phyloP scores from a whole-genome alignment of 2,113 vertebrate genomes.

The Elephantulus edwardii region DNA sequence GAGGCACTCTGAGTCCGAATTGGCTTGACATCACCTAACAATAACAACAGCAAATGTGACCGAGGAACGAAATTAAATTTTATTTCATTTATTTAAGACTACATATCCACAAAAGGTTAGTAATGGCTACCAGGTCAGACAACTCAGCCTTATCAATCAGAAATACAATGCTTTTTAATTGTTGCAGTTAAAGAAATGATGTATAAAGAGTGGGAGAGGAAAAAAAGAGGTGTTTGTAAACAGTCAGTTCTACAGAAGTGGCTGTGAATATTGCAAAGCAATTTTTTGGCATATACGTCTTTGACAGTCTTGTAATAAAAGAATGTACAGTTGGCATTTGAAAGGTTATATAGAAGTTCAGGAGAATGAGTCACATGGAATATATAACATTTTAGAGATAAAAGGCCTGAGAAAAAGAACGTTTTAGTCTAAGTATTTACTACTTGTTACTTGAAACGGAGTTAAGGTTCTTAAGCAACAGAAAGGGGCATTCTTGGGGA shows the following conservation, averaged over 20 bases:
- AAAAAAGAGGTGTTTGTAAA: background rate
- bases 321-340: background rate
- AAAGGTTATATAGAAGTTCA: background rate
- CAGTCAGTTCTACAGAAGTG: background rate
- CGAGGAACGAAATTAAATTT: no score
- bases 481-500: background rate
- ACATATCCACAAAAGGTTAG: background rate
- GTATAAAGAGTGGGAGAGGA: no score
- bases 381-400: background rate
- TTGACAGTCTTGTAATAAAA: background rate
- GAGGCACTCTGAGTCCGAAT: no score
- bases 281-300: background rate
- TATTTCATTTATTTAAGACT: no score
- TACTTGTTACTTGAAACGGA: background rate
- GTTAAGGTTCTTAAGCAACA: background rate
- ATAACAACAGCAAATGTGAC: no score
- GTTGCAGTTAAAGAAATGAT: no score
- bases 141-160: background rate
- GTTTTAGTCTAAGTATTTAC: background rate
- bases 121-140: background rate
- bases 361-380: background rate
- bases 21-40: no score
- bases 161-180: background rate
- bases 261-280: background rate
- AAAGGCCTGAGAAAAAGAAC: background rate